These are phyloP conservation scores for Pheosia tremula DNA, from an alignment of 2,888 invertebrate species.

Conservation along the genomic window DNA sequence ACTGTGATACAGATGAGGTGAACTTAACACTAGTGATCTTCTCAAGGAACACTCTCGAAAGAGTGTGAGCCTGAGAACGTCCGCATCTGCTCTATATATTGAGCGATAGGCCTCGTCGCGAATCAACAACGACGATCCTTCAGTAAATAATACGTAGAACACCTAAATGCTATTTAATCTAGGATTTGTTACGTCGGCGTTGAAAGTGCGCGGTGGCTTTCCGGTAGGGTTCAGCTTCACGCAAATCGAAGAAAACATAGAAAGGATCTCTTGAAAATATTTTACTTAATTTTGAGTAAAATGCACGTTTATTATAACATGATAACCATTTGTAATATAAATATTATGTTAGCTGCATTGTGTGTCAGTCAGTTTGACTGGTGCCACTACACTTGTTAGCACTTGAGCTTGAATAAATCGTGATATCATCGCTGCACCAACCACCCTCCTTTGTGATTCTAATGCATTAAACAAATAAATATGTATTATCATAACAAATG, in stretches of 20 bases:
- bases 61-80: slow-evolving; percentile 62
- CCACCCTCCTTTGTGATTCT: neutral
- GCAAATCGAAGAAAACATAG: neutral
- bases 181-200: slow-evolving; percentile 59
- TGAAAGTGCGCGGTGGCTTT: slow-evolving; percentile 36
- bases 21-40: slow-evolving; percentile 67
- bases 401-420: slow-evolving; percentile 5
- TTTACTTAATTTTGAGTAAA: neutral
- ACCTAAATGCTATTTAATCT: slow-evolving; percentile 71
- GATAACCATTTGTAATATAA: slow-evolving; percentile 1
- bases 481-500: neutral
- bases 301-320: neutral
- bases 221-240: slow-evolving; percentile 1
- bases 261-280: neutral
- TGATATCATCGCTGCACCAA: slow-evolving; percentile 5
- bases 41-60: slow-evolving; percentile 67
- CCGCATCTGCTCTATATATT: slow-evolving; percentile 62
- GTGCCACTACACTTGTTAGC: neutral
- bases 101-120: slow-evolving; percentile 50
- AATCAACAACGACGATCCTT: slow-evolving; percentile 68
- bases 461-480: slow-evolving; percentile 14
- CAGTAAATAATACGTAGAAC: slow-evolving; percentile 74
- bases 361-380: slow-evolving; percentile 4
- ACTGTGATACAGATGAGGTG: slow-evolving; percentile 54
- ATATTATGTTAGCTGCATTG: slow-evolving; percentile 5